Evolutionary conservation across 2,113 vertebrate genomes (phyloP), one percentile per base, ranked within the genome.

Genomic region (Centropus unirufus): DNA sequence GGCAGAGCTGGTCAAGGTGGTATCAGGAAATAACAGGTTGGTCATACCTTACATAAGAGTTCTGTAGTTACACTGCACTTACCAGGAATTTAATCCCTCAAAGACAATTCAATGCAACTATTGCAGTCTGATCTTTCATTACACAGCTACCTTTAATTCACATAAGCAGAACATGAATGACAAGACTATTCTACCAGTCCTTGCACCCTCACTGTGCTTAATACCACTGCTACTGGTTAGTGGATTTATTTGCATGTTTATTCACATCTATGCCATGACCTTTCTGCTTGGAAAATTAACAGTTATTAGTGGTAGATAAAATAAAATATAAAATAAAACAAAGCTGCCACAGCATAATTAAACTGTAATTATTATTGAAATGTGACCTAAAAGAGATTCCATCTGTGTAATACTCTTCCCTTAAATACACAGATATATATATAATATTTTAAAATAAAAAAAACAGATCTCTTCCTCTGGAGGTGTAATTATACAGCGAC

Each of bases 401-500:
- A 87, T 92, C 89, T 92, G 89, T 34, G 81, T 63, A 44, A 83
- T 32, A 23, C 18, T 49, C 66, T 69, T 70, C 34, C 78, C 95
- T 89, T 87, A 91, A 83, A 63, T 22, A 13, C 44, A 39, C 23
- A 36, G 12, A 61, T 21, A 73, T 16, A 63, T 36, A 82, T 12
- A 68, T n/a, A n/a, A 76, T 27, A 72, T 47, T 47, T 58, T 46
- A 79, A 91, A 83, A 80, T 89, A 93, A n/a, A n/a, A n/a, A n/a
- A n/a, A n/a, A n/a, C 64, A 88, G 83, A 89, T 89, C 77, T 86
- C 84, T 78, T 79, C 55, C 42, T 77, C 89, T 49, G 84, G 80
- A 95, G 96, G 91, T 95, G 89, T 93, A 96, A 97, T 97, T 97
- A 93, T 36, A 66, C 76, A 82, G 86, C 87, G 68, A 84, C 52